Conservation (phyloP, 2,888 invertebrate species). For the Ichneumon xanthorius region DNA sequence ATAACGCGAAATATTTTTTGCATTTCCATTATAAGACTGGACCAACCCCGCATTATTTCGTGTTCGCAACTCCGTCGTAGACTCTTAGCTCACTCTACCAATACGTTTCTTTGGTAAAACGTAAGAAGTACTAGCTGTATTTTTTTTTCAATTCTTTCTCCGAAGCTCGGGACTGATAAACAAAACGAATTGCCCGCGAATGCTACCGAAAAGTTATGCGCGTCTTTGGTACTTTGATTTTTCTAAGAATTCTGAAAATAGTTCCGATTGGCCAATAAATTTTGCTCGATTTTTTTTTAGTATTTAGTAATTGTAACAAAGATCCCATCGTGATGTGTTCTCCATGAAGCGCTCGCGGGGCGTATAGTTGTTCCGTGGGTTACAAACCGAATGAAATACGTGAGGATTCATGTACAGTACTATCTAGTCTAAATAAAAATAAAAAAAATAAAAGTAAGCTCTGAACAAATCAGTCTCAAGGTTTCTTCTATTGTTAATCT, state of each 20-base stretch:
- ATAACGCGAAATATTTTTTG: constrained; percentile 47
- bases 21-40: constrained; percentile 64
- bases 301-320: constrained; percentile 67
- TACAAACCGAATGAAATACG: constrained; percentile 65
- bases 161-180: constrained; percentile 52
- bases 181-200: constrained; percentile 24
- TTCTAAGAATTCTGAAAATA: constrained; percentile 48
- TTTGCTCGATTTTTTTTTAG: constrained; percentile 24
- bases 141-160: constrained; percentile 48
- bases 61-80: constrained; percentile 49
- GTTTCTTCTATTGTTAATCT: constrained; percentile 36
- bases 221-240: constrained; percentile 5
- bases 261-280: constrained; percentile 35
- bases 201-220: constrained; percentile 25
- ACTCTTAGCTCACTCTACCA: constrained; percentile 47
- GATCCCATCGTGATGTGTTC: constrained; percentile 71
- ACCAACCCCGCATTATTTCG: constrained; percentile 39
- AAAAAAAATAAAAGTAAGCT: constrained; percentile 70
- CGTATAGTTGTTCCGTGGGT: constrained; percentile 55
- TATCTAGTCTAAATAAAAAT: constrained; percentile 76
- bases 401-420: constrained; percentile 76
- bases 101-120: constrained; percentile 54
- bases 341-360: constrained; percentile 60
- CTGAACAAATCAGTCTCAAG: constrained; percentile 56
- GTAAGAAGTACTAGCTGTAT: constrained; percentile 34